Conservation (phyloP, 2,888 invertebrate genomes). For the Tortricodes alternella region DNA sequence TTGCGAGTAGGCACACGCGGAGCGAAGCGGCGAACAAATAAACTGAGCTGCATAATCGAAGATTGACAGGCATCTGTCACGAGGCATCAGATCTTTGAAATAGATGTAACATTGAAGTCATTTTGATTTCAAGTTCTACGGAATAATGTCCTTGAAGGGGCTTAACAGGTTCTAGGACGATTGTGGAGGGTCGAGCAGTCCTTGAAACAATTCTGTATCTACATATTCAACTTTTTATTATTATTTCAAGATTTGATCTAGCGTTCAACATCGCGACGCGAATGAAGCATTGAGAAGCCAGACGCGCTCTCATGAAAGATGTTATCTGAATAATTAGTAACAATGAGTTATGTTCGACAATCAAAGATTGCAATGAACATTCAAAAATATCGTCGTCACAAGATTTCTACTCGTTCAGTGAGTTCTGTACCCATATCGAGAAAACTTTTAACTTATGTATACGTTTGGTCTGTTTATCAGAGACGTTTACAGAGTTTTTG, state of each 20-base stretch:
- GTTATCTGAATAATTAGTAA: constrained; percentile 62
- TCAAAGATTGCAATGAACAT: constrained; percentile 45
- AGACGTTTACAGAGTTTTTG: not conserved
- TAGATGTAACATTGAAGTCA: constrained; percentile 28
- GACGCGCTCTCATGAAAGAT: constrained; percentile 63
- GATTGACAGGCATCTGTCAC: constrained; percentile 51
- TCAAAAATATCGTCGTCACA: too few species aligned
- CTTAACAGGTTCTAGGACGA: constrained; percentile 42
- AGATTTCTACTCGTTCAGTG: constrained; percentile 6
- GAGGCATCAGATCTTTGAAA: constrained; percentile 29
- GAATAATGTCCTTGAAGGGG: constrained; percentile 44
- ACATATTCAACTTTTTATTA: constrained; percentile 64
- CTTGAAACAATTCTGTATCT: constrained; percentile 58
- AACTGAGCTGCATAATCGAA: constrained; percentile 45
- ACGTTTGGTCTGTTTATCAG: not conserved
- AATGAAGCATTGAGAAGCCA: constrained; percentile 62
- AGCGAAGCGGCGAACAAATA: constrained; percentile 52
- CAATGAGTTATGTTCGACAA: constrained; percentile 53
- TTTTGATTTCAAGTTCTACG: constrained; percentile 19
- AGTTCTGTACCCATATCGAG: not conserved
- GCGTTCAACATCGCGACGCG: constrained; percentile 62
- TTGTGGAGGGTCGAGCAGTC: constrained; percentile 46
- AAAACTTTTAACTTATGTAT: not conserved
- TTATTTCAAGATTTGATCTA: constrained; percentile 62
- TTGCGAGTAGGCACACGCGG: constrained; percentile 39